Conservation (phyloP, 2,113 vertebrate genomes). For the Paracyprichromis sp. region DNA sequence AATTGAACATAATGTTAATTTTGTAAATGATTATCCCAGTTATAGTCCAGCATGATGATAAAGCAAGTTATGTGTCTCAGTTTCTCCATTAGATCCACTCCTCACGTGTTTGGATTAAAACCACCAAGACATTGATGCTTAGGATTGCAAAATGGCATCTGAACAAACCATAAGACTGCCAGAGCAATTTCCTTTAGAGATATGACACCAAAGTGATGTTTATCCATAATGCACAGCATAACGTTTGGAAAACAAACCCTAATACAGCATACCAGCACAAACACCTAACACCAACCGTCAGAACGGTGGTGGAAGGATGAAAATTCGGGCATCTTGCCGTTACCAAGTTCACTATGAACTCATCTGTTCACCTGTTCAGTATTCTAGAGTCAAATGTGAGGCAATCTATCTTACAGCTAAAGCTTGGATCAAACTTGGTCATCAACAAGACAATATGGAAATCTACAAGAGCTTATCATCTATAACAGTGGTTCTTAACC, state of each 20-base stretch:
- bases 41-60: neutral
- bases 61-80: neutral
- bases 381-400: neutral
- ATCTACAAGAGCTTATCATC: neutral
- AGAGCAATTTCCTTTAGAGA: neutral
- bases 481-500: neutral
- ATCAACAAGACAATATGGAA: neutral
- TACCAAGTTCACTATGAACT: neutral
- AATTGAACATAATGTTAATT: neutral
- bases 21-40: neutral
- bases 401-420: neutral
- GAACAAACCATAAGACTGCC: neutral
- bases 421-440: neutral
- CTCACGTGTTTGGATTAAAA: neutral
- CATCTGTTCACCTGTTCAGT: neutral
- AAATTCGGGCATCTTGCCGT: neutral
- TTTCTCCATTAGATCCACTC: neutral
- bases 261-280: neutral
- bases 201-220: neutral
- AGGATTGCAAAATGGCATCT: neutral
- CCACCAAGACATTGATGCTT: neutral
- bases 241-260: rapidly evolving
- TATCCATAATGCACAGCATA: neutral
- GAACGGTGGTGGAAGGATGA: neutral
- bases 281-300: neutral